Evolutionary conservation across 1,140 invertebrate genomes (phyloP).

Genomic region (Penaeus japonicus): DNA sequence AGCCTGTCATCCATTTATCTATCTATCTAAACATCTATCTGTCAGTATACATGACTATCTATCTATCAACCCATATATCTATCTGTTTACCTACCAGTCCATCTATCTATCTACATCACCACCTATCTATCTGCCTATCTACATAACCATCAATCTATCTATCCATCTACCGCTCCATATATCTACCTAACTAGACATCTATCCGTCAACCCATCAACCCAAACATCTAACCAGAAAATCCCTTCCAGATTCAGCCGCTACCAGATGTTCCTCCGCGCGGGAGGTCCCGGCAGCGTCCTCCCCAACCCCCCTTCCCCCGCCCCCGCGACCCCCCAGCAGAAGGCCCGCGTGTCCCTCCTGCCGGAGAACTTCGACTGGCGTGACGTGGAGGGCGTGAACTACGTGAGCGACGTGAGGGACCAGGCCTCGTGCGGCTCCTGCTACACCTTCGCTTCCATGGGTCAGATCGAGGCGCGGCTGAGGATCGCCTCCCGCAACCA

Average conservation of each 20-base stretch:
- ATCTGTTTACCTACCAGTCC: too few relatives aligned
- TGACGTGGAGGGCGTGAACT: conserved; percentile 67
- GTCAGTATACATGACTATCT: background rate
- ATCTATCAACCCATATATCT: background rate
- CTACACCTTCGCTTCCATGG: conserved; percentile 68
- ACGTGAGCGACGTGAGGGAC: conserved; percentile 67
- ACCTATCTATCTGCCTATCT: background rate
- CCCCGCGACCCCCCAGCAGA: conserved; percentile 22
- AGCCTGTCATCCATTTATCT: too few relatives aligned
- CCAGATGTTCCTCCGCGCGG: conserved; percentile 63
- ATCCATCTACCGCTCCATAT: too few relatives aligned
- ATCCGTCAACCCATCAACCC: background rate
- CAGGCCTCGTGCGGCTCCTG: conserved; percentile 68
- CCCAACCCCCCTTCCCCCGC: background rate
- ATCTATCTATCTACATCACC: too few relatives aligned
- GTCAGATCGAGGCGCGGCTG: conserved; percentile 66
- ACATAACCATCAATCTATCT: background rate
- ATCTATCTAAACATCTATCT: background rate
- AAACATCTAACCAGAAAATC: background rate
- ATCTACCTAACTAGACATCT: background rate
- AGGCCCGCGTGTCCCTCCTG: conserved; percentile 60
- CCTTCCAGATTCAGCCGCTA: conserved; percentile 60
- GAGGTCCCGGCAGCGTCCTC: conserved; percentile 59
- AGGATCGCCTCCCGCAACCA: conserved; percentile 66
- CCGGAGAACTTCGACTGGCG: conserved; percentile 69